Conservation (phyloP, 2,797 vertebrate species). For the Anomalospiza imberbis region DNA sequence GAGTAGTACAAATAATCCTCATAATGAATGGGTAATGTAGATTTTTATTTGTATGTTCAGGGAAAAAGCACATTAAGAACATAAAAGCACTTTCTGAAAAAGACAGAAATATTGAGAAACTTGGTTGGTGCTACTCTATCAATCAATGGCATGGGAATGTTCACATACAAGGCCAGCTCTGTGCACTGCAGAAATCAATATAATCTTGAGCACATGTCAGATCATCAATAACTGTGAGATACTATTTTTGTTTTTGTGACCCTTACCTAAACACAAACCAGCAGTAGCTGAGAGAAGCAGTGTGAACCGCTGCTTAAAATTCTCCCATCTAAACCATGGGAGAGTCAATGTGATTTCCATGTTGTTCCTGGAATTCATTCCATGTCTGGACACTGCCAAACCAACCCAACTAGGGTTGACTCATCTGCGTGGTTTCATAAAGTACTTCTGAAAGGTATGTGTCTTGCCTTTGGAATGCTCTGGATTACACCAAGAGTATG, state of each 20-base stretch:
- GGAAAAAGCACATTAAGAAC: background rate
- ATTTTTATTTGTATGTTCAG: background rate
- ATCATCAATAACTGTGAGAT: background rate
- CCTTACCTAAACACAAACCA: background rate
- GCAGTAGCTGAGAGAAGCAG: background rate
- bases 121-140: background rate
- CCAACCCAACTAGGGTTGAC: constrained; percentile 5
- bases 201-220: background rate
- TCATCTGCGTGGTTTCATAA: constrained; percentile 1
- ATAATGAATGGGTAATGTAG: background rate
- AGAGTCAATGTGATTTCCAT: constrained; percentile 30
- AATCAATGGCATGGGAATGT: background rate
- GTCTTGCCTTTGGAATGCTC: constrained; percentile 43
- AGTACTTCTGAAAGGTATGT: background rate
- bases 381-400: constrained; percentile 31
- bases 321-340: background rate
- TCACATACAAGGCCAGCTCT: background rate
- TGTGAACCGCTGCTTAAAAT: constrained; percentile 7
- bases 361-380: constrained; percentile 36
- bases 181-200: background rate
- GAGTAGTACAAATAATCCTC: background rate
- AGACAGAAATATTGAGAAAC: background rate
- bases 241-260: background rate
- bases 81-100: background rate
- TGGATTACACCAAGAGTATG: background rate